Conservation (phyloP, 2,888 invertebrate genomes). For the Melanostoma scalare region DNA sequence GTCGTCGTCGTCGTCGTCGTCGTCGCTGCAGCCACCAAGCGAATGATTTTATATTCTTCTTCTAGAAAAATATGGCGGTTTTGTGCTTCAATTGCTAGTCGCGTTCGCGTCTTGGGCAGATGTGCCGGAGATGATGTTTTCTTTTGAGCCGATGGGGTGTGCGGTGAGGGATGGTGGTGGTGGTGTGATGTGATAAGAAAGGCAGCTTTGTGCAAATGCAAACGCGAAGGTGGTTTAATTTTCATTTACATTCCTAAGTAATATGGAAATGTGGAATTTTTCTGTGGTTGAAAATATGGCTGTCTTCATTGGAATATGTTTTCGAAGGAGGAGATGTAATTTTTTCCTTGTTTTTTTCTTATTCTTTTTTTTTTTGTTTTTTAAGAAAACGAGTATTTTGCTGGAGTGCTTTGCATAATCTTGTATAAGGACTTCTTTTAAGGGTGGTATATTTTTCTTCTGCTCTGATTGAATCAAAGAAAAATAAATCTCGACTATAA, state of each 20-base stretch:
- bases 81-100: conserved; percentile 13
- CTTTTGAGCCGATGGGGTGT: conserved; percentile 1
- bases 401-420: conserved; percentile 60
- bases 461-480: conserved; percentile 16
- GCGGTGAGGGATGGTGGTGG: not conserved
- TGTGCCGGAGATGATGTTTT: conserved; percentile 51
- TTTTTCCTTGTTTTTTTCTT: not conserved
- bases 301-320: conserved; percentile 30
- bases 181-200: conserved; percentile 28
- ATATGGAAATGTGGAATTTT: conserved; percentile 70
- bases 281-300: conserved; percentile 61
- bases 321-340: conserved; percentile 13
- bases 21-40: conserved; percentile 17
- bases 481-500: not conserved
- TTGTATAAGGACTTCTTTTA: conserved; percentile 48
- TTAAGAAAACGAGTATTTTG: conserved; percentile 28
- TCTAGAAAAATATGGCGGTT: conserved; percentile 62
- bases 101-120: conserved; percentile 50
- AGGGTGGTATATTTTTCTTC: not conserved
- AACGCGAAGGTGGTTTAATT: conserved; percentile 70
- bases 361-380: conserved; percentile 21
- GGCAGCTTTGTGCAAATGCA: conserved; percentile 58
- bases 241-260: conserved; percentile 72
- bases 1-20: conserved; percentile 6
- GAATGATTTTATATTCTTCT: conserved; percentile 71